Percentiles rank a stretch among this genome's conserved stretches.
These are phyloP conservation scores for Uropetala carovei DNA, from an alignment of 2,888 invertebrate genomes.

Conservation along the genomic window DNA sequence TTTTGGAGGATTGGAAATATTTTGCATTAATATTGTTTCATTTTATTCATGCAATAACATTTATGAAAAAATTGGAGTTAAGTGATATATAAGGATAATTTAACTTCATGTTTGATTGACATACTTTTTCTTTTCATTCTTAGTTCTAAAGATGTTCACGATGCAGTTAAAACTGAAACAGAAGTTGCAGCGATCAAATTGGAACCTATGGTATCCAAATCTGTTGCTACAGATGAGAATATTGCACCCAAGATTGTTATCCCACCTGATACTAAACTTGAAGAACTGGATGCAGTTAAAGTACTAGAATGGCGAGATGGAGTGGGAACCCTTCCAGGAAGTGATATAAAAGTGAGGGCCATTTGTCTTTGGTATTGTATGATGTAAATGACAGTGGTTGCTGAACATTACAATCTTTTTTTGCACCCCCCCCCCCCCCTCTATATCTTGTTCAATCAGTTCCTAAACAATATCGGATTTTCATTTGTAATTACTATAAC, in stretches of 20 bases:
- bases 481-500: no score
- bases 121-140: background rate
- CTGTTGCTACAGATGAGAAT: background rate
- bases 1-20: no score
- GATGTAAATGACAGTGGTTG: background rate
- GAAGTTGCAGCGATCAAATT: background rate
- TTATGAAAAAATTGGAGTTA: no score
- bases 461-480: no score
- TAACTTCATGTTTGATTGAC: no score
- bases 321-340: constrained; percentile 83
- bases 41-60: no score
- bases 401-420: background rate
- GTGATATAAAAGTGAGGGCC: constrained; percentile 74
- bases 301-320: constrained; percentile 85
- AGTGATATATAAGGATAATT: no score
- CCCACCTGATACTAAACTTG: constrained; percentile 60
- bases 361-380: background rate
- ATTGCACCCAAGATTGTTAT: background rate
- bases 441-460: background rate
- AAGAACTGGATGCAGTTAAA: constrained; percentile 77
- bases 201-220: background rate
- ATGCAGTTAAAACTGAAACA: background rate
- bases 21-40: no score
- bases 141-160: background rate
- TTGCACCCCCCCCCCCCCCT: no score